Evolutionary conservation across 2,888 invertebrate species (phyloP).

Genomic region (Diarsia mendica): DNA sequence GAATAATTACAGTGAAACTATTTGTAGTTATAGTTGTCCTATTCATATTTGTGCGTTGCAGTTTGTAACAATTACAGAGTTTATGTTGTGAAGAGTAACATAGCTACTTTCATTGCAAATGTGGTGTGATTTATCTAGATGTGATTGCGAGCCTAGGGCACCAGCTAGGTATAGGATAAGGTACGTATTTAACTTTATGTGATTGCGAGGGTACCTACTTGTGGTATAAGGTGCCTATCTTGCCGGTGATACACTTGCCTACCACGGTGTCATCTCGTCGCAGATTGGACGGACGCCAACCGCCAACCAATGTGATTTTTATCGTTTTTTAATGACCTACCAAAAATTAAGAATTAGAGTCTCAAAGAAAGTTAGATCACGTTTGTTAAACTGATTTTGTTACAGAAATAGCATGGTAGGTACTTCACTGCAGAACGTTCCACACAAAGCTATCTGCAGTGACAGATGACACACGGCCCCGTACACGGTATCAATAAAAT

Average conservation of each 20-base stretch:
- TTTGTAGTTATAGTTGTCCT: not conserved
- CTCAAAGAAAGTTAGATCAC: not conserved
- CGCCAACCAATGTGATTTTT: too few relatives aligned
- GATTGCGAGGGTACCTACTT: too few relatives aligned
- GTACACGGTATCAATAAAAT: conserved; percentile 33
- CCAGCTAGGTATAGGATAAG: too few relatives aligned
- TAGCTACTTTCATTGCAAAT: not conserved
- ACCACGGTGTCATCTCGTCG: too few relatives aligned
- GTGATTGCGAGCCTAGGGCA: too few relatives aligned
- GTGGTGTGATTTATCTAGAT: not conserved
- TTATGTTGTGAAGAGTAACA: not conserved
- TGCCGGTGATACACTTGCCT: too few relatives aligned
- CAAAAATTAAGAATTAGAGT: not conserved
- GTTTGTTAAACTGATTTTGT: not conserved
- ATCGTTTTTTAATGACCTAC: too few relatives aligned
- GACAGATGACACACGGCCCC: not conserved
- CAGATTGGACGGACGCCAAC: too few relatives aligned
- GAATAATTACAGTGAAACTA: not conserved
- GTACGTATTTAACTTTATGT: too few relatives aligned
- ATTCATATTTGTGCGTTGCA: conserved; percentile 62
- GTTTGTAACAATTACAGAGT: not conserved
- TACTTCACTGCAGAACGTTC: not conserved
- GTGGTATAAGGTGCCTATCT: too few relatives aligned
- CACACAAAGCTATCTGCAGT: not conserved
- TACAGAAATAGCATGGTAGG: not conserved